These are phyloP conservation scores for Miltochrista miniata DNA, from an alignment of 2,888 invertebrate species.

Conservation along the genomic window DNA sequence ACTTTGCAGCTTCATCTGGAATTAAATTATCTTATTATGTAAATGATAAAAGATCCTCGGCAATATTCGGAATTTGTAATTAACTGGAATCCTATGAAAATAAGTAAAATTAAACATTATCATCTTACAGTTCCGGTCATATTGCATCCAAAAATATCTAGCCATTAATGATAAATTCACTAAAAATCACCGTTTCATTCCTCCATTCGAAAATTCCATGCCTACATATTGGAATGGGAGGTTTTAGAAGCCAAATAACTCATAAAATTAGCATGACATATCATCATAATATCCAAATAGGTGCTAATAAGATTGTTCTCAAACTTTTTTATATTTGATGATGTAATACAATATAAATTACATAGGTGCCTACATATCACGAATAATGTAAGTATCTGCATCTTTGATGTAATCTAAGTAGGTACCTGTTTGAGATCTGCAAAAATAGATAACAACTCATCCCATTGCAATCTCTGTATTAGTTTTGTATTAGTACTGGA, in stretches of 20 bases:
- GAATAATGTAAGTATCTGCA: slow-evolving; percentile 27
- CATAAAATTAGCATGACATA: slow-evolving; percentile 22
- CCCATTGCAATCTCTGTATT: slow-evolving; percentile 10
- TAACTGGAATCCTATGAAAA: too few relatives aligned
- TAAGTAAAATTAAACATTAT: too few relatives aligned
- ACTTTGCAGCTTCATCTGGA: slow-evolving; percentile 63
- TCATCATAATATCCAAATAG: slow-evolving; percentile 44
- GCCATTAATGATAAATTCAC: too few relatives aligned
- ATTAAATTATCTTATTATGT: slow-evolving; percentile 4
- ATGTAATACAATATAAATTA: not conserved
- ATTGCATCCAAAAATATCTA: too few relatives aligned
- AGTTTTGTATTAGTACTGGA: not conserved
- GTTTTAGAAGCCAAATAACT: too few relatives aligned
- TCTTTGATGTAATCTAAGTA: slow-evolving; percentile 36
- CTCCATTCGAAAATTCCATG: too few relatives aligned
- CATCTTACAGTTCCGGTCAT: too few relatives aligned
- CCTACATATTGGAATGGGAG: too few relatives aligned
- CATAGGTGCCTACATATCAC: not conserved
- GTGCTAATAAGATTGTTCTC: slow-evolving; percentile 24
- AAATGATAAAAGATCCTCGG: too few relatives aligned
- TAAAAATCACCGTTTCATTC: too few relatives aligned
- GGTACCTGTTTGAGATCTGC: slow-evolving; percentile 30
- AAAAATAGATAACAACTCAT: slow-evolving; percentile 19
- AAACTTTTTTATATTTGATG: not conserved
- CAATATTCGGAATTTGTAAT: too few relatives aligned